Base-by-base conservation (phyloP, 2,888 invertebrate species). In the Drosophila pseudotalamancana region DNA sequence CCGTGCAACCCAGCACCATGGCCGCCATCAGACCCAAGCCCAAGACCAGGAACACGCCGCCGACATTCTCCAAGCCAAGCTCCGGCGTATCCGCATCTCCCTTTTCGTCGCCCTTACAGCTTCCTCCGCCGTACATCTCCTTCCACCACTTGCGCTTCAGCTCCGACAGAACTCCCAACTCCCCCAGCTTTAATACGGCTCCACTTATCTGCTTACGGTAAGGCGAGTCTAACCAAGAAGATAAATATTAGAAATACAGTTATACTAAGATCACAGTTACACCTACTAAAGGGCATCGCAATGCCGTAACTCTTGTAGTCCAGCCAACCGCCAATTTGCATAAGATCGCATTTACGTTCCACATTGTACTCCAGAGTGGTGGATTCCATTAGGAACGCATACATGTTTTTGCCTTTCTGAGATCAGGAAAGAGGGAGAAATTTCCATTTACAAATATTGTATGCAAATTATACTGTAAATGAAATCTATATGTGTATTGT, bases 341-440 rank as follows among this genome's bases (percentile, higher is more conserved):
- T 95, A 67, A 98, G 93, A 43, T 97, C 95, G 88, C 98, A 98
- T 83, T 97, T 94, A 65, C 96, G 93, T 90, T 97, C 96, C 69
- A 96, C 93, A 82, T 95, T 95, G 91, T 98, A 99, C 91, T 99
- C 99, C 70, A 99, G 95, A 1, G 96, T 95, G 0, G 98, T 96
- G 5, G 98, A 98, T 92, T 99, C 99, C 97, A 99, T 98, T 40
- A 99, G 93, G 90, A 96, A 99, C 3, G 99, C 99, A 90, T 98
- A 99, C 53, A 93, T 93, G 49, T 95, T 93, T 90, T 96, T 96
- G 35, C 94, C 95, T 90, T 94, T 95, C 50, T 72, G n/a, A 1
- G 11, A 14, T 19, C 3, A 11, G 0, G 16, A 8, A n/a, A n/a
- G n/a, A n/a, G n/a, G n/a, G n/a, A n/a, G n/a, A n/a, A n/a, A n/a